phyloP scores from a whole-genome alignment of 2,888 invertebrate species.

The Digitonthophagus gazella region DNA sequence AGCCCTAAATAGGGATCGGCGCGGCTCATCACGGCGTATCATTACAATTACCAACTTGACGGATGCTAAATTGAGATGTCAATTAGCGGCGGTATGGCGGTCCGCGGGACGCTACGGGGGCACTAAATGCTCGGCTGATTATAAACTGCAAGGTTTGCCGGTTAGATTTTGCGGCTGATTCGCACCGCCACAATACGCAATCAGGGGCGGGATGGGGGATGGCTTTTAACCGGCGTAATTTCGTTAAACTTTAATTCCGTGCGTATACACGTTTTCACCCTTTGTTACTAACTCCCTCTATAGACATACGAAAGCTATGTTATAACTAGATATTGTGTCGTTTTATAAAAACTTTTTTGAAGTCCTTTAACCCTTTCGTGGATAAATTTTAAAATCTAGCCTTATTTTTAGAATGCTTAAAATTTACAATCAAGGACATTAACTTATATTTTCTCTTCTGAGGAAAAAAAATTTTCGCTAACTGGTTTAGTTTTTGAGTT shows the following conservation, averaged over 20 bases:
- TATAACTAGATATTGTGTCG: no score
- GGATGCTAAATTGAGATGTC: constrained; percentile 40
- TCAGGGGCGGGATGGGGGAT: constrained; percentile 35
- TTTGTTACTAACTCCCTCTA: not conserved
- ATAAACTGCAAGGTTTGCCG: constrained; percentile 37
- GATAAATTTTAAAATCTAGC: no score
- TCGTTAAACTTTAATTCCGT: constrained; percentile 30
- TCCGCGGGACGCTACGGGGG: constrained; percentile 28
- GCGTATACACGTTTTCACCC: not conserved
- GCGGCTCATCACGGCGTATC: constrained; percentile 37
- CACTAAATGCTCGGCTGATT: constrained; percentile 38
- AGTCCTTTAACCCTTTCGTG: no score
- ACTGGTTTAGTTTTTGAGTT: no score
- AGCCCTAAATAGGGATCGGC: no score
- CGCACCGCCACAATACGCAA: constrained; percentile 40
- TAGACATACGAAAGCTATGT: no score
- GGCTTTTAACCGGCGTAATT: constrained; percentile 36
- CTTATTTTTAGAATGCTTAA: no score
- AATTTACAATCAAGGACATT: no score
- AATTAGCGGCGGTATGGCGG: constrained; percentile 34
- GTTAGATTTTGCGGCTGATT: constrained; percentile 41
- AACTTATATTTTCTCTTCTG: no score
- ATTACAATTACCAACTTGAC: constrained; percentile 40
- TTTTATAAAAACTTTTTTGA: no score
- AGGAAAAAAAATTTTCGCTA: no score